These are phyloP conservation scores for Apotomis betuletana DNA, from an alignment of 2,888 invertebrate genomes.

Conservation along the genomic window DNA sequence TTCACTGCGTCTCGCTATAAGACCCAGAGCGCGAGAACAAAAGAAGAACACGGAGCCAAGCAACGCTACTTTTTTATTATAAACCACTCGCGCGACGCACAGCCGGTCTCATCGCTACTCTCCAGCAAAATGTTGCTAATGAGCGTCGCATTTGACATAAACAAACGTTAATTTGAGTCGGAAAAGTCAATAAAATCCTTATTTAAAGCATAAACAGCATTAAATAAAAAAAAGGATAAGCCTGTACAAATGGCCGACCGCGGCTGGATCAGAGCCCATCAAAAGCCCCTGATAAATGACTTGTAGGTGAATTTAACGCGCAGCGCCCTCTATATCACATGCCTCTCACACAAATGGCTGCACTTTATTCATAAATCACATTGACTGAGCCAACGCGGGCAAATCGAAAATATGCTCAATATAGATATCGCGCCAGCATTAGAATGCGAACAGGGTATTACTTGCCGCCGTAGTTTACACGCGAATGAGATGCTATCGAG, in stretches of 20 bases:
- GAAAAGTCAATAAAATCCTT: neutral
- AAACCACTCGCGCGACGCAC: too few relatives aligned
- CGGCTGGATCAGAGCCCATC: constrained; percentile 54
- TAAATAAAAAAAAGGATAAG: constrained; percentile 45
- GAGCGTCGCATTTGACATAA: too few relatives aligned
- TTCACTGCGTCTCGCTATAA: too few relatives aligned
- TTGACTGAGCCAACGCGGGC: constrained; percentile 54
- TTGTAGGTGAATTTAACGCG: constrained; percentile 45
- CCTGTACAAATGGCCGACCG: constrained; percentile 53
- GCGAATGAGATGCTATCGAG: constrained; percentile 40
- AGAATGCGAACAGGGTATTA: constrained; percentile 48
- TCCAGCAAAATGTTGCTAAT: too few relatives aligned
- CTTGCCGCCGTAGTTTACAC: constrained; percentile 38
- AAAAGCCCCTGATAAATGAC: constrained; percentile 60
- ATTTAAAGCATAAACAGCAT: constrained; percentile 22
- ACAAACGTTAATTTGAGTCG: too few relatives aligned
- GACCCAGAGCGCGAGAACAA: too few relatives aligned
- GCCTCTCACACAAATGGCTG: constrained; percentile 45
- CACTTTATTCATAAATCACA: constrained; percentile 64
- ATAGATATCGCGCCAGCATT: constrained; percentile 56
- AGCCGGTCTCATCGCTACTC: too few relatives aligned
- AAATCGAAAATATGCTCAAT: constrained; percentile 67
- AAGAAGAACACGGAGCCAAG: too few relatives aligned
- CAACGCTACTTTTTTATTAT: too few relatives aligned
- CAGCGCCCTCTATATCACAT: constrained; percentile 39